These are phyloP conservation scores for Dynastes maya DNA, from an alignment of 2,888 invertebrate genomes.

Conservation along the genomic window DNA sequence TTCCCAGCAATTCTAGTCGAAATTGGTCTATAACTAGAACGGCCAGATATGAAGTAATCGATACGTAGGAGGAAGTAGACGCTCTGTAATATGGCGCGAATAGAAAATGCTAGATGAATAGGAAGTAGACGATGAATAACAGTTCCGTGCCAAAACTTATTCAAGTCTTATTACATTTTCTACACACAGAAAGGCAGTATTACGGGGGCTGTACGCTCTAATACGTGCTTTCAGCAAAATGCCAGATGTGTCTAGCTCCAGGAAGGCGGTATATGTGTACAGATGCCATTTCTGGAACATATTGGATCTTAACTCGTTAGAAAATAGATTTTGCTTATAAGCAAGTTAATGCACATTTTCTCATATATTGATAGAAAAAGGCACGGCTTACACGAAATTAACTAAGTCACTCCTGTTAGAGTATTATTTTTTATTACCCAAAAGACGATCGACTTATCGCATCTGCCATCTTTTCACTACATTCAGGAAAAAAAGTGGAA, in stretches of 20 bases:
- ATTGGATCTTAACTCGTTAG: too few species aligned
- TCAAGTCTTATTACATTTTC: not conserved
- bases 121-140: slow-evolving; percentile 10
- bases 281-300: too few species aligned
- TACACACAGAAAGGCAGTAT: not conserved
- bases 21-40: not conserved
- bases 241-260: not conserved
- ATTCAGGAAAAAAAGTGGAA: too few species aligned
- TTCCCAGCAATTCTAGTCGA: not conserved
- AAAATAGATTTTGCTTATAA: too few species aligned
- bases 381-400: too few species aligned
- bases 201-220: not conserved
- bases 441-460: too few species aligned
- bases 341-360: too few species aligned
- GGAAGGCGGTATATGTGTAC: not conserved
- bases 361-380: too few species aligned
- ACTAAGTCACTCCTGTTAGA: too few species aligned
- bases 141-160: slow-evolving; percentile 2
- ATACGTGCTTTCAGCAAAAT: not conserved
- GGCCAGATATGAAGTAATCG: slow-evolving; percentile 1
- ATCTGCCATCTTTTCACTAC: too few species aligned
- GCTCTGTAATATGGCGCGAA: not conserved
- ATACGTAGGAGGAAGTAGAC: not conserved
- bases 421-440: too few species aligned
- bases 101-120: slow-evolving; percentile 4